Conservation (phyloP, 2,113 vertebrate genomes). For the Etheostoma spectabile region DNA sequence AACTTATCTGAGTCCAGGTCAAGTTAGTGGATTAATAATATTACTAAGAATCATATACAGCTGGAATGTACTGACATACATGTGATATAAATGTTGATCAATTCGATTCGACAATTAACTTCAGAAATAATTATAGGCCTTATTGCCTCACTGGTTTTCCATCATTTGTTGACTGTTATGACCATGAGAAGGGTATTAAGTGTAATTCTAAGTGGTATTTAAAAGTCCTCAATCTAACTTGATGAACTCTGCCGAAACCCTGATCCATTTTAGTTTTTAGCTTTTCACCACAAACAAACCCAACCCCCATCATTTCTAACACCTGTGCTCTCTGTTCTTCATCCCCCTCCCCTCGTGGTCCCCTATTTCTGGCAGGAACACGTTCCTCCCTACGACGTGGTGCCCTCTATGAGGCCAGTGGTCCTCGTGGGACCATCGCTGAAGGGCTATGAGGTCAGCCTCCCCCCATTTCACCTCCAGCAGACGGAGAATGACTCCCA, state of each 20-base stretch:
- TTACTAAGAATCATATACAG: background rate
- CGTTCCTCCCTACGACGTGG: slow-evolving; percentile 94
- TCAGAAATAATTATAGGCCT: background rate
- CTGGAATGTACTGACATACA: slow-evolving; percentile 4
- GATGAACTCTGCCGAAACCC: background rate
- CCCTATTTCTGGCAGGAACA: slow-evolving; percentile 87
- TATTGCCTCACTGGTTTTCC: background rate
- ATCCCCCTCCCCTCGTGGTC: slow-evolving; percentile 31
- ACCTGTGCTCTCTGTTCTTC: slow-evolving; percentile 13
- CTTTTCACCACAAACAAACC: slow-evolving; percentile 1
- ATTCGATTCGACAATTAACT: background rate
- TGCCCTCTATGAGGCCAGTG: slow-evolving; percentile 97
- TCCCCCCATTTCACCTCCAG: slow-evolving; percentile 50
- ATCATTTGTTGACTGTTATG: background rate
- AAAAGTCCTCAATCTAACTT: background rate
- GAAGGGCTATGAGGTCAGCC: slow-evolving; percentile 95
- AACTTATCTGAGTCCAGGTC: background rate
- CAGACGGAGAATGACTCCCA: slow-evolving; percentile 5
- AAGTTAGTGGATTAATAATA: background rate
- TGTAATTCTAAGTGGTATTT: background rate
- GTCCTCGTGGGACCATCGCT: slow-evolving; percentile 96
- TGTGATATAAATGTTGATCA: background rate
- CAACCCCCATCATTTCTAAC: background rate
- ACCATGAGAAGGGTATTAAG: background rate
- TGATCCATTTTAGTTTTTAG: background rate